Evolutionary conservation across 2,888 invertebrate genomes (phyloP), one percentile per base, ranked within the genome.

Genomic region (Papilio protenor): DNA sequence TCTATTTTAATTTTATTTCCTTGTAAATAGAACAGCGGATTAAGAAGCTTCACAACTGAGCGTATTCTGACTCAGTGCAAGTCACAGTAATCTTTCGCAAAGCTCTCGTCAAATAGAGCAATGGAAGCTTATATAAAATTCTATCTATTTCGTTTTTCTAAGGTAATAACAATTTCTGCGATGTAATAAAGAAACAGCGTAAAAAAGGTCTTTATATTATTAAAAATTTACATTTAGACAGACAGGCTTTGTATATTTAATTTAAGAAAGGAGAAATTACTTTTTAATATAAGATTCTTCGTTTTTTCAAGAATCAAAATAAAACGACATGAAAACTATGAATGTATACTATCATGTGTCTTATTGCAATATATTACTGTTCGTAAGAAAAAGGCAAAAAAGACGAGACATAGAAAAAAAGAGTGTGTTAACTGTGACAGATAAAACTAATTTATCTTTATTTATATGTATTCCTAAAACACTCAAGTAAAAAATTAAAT

Each of bases 71-170:
- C 66, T 40, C n/a, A 61, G 66, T 40, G 64, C 40, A n/a, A 66
- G 33, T 40, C 66, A 40, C 11, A 66, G 33, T 66, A 66, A 66
- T 66, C 40, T 66, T 33, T 40, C 33, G 8, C 4, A n/a, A n/a
- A 66, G n/a, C 33, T 18, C n/a, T 66, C 18, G 40, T 66, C 66
- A 66, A 66, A 66, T 66, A 66, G n/a, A 66, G 66, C n/a, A 66
- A 66, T 40, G 33, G 40, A 11, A 66, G 66, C 18, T 40, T n/a
- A n/a, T 27, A 27, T 27, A 27, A 61, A 61, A 16, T 61, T 27
- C 23, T 61, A 8, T 61, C 27, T 27, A 27, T 61, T 61, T 64
- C 33, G 6, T 64, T 61, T 61, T 64, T 11, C 40, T 40, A 66
- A n/a, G 16, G 18, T n/a, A 40, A 66, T 40, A 66, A 66, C 66